Base-by-base conservation (phyloP, 2,797 vertebrate species). In the Pampus argenteus region DNA sequence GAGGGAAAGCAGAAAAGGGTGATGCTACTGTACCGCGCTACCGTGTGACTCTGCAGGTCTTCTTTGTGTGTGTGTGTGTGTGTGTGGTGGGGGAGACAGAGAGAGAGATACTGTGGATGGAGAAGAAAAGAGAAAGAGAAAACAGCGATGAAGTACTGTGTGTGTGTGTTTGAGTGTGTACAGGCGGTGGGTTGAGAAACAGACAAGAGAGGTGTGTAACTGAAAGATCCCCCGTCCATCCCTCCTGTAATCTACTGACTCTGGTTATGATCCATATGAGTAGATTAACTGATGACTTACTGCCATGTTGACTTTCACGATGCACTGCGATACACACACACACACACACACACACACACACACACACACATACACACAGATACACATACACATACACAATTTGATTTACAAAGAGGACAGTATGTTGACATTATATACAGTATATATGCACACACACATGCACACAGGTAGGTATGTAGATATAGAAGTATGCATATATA, bases 21-120 rank as follows among this genome's bases (percentile, higher is more conserved):
- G 75, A 82, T 51, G 72, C 34, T n/a, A n/a, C n/a, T n/a, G n/a
- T 38, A 26, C 50, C 18, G 13, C 22, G 69, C 68, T 48, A 40
- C 68, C 68, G 67, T 86, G 85, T 88, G 82, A 88, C 84, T 88
- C 74, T 89, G 89, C 84, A 79, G 88, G 81, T 88, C 84, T 74
- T 81, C 81, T 85, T 85, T 90, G 85, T 87, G 85, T 65, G 82
- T 47, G 74, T 8, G 28, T 28, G 9, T 89, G 85, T 87, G 85
- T 66, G 83, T 49, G 74, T 11, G 28, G n/a, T n/a, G n/a, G n/a
- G n/a, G n/a, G 9, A 36, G 28, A 23, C 23, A 52, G 55, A 58
- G 20, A 59, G 9, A 18, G 58, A 57, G 40, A 73, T 25, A 67
- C 57, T 65, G 45, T 58, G 63, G 75, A 67, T 52, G 77, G 58